Conservation (phyloP, 2,797 vertebrate genomes). For the Moxostoma hubbsi region DNA sequence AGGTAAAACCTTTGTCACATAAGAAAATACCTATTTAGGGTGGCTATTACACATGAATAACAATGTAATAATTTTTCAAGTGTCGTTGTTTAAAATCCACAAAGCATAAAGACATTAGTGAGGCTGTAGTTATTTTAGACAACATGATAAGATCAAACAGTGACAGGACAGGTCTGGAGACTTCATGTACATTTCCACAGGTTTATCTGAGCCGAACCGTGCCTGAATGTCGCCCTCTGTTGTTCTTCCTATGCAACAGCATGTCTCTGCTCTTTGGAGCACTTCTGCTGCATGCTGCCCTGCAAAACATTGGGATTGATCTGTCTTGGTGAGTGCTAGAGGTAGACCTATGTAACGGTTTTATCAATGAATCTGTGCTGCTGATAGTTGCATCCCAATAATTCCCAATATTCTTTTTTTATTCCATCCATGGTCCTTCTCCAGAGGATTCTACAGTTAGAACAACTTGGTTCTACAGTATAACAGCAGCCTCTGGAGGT, state of each 20-base stretch:
- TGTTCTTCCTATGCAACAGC: constrained; percentile 78
- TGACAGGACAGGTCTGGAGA: background rate
- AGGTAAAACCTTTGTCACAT: constrained; percentile 74
- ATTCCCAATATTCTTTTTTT: too few species aligned
- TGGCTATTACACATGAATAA: background rate
- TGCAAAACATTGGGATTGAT: constrained; percentile 78
- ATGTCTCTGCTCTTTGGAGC: constrained; percentile 78
- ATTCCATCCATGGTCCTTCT: too few species aligned
- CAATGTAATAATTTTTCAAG: background rate
- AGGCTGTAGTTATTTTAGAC: background rate
- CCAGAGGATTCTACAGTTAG: too few species aligned
- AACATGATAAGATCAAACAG: background rate
- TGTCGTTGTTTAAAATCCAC: background rate
- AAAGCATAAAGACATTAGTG: too few species aligned
- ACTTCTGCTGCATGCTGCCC: constrained; percentile 73
- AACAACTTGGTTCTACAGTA: too few species aligned
- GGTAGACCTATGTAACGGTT: too few species aligned
- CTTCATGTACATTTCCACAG: constrained; percentile 66
- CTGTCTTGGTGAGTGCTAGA: constrained; percentile 83
- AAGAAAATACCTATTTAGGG: background rate
- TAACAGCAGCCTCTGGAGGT: too few species aligned
- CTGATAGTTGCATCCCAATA: too few species aligned
- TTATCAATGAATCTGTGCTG: too few species aligned
- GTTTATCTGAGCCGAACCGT: constrained; percentile 74
- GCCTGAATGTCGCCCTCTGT: constrained; percentile 73